Conservation (phyloP, 2,888 invertebrate species). For the Rutpela maculata region DNA sequence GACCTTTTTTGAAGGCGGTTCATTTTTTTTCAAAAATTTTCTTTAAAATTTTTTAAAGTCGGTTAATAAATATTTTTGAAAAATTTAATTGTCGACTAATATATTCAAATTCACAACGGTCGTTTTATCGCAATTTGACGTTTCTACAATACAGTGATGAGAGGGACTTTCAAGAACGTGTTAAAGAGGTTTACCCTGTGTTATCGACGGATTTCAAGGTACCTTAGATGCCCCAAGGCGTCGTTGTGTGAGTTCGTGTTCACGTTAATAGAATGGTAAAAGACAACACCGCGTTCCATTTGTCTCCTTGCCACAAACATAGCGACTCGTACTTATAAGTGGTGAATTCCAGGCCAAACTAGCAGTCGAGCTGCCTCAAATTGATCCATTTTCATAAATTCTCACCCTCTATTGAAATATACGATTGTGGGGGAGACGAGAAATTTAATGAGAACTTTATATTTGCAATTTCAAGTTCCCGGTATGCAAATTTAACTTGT, state of each 20-base stretch:
- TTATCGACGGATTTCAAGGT: too few species aligned
- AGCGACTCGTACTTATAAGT: neutral
- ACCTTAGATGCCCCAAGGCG: too few species aligned
- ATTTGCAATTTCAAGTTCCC: conserved; percentile 28
- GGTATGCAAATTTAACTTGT: conserved; percentile 33
- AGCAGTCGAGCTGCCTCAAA: conserved; percentile 2
- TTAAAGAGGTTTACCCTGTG: too few species aligned
- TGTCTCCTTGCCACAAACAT: neutral
- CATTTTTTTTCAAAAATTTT: too few species aligned
- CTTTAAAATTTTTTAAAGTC: too few species aligned
- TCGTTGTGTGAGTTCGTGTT: neutral
- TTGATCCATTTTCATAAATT: conserved; percentile 11
- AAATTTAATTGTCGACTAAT: too few species aligned
- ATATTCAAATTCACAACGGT: too few species aligned
- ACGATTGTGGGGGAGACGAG: conserved; percentile 11
- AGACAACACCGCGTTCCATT: neutral
- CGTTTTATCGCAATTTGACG: too few species aligned
- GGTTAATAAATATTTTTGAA: too few species aligned
- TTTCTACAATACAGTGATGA: too few species aligned
- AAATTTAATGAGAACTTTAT: conserved; percentile 27
- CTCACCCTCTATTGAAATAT: conserved; percentile 17
- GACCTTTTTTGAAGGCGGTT: too few species aligned
- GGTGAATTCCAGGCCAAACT: neutral
- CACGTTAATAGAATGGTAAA: neutral
- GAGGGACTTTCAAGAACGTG: too few species aligned